A percentile compares a stretch with the other conserved stretches of the same genome.
Conservation (phyloP, 2,888 invertebrate genomes). For the Diogma glabrata region DNA sequence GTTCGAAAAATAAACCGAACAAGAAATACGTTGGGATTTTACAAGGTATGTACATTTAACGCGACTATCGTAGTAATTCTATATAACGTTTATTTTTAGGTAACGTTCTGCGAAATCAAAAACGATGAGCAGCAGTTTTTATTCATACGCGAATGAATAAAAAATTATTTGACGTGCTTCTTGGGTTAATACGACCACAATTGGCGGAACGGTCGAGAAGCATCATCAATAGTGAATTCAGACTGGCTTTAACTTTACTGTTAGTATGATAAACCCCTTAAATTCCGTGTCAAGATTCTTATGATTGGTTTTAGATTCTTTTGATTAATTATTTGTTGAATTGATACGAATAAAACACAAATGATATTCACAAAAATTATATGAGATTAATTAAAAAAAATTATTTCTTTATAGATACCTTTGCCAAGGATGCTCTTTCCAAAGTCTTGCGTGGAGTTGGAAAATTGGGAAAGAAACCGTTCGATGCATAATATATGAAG, state of each 20-base stretch:
- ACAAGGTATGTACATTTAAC: no score
- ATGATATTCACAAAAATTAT: no score
- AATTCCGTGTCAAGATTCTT: no score
- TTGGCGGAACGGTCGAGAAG: background rate
- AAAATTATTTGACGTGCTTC: background rate
- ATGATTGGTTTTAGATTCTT: no score
- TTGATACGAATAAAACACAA: no score
- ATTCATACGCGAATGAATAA: background rate
- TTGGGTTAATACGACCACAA: background rate
- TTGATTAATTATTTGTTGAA: no score
- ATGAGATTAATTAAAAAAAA: no score
- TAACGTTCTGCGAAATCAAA: background rate
- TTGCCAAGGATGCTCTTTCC: conserved; percentile 4
- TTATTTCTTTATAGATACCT: background rate
- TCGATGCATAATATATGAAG: conserved; percentile 13
- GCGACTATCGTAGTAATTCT: no score
- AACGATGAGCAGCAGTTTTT: no score
- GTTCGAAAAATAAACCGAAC: no score
- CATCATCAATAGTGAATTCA: background rate
- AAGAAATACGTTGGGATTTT: no score
- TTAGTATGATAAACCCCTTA: no score
- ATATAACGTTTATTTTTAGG: background rate
- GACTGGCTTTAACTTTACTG: background rate
- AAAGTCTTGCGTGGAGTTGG: conserved; percentile 8
- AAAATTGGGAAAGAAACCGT: conserved; percentile 14